Conservation (phyloP, 2,113 vertebrate genomes). For the Lycaon pictus region DNA sequence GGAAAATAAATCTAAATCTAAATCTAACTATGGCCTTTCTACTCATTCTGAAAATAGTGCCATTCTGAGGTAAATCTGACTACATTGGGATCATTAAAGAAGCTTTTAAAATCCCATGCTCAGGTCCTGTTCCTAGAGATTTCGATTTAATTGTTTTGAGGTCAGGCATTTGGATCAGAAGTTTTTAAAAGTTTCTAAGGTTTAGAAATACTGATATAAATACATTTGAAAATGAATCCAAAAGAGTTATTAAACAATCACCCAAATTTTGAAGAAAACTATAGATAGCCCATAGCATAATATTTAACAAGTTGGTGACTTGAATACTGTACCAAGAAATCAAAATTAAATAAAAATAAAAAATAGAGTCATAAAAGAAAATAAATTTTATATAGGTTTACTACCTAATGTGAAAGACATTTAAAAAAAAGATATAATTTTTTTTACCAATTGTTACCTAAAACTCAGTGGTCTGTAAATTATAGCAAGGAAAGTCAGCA, state of each 20-base stretch:
- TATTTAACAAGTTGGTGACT: neutral
- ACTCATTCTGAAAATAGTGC: neutral
- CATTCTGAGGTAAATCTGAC: neutral
- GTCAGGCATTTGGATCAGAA: neutral
- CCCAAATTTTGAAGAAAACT: neutral
- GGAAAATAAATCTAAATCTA: neutral
- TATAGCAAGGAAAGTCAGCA: neutral
- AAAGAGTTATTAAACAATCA: neutral
- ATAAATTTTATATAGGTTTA: neutral
- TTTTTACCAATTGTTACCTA: neutral
- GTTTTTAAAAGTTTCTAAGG: neutral
- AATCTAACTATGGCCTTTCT: neutral
- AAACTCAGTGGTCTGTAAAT: neutral
- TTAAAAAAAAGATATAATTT: neutral
- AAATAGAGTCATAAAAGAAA: neutral
- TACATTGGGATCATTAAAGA: neutral
- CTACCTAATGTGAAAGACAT: neutral
- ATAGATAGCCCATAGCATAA: neutral
- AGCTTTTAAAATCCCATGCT: neutral
- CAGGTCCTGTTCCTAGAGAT: neutral
- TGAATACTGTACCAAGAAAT: neutral
- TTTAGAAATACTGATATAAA: neutral
- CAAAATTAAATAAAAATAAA: slow-evolving; percentile 17
- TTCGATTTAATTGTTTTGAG: neutral
- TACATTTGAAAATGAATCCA: neutral